Evolutionary conservation across 2,797 vertebrate genomes (phyloP).

Genomic region (Setipinna tenuifilis): DNA sequence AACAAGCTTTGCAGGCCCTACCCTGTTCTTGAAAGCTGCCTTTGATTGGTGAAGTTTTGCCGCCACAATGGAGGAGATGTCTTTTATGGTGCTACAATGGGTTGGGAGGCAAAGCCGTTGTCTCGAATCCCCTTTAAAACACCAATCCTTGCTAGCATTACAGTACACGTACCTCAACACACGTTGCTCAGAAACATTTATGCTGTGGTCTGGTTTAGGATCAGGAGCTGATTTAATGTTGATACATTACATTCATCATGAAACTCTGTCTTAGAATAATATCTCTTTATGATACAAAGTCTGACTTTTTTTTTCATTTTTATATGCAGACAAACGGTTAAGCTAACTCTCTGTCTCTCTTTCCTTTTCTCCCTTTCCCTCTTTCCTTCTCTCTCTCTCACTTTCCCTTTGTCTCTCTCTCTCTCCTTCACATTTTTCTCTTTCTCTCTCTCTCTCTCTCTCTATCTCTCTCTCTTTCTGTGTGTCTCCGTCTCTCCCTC

Average conservation of each 20-base stretch:
- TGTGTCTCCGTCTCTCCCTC: background rate
- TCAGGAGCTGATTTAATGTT: background rate
- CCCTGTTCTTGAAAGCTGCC: constrained; percentile 66
- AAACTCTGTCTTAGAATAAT: background rate
- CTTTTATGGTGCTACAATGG: constrained; percentile 73
- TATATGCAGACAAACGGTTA: background rate
- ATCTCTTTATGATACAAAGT: background rate
- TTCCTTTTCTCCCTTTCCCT: background rate
- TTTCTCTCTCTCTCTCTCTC: background rate
- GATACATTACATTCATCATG: background rate
- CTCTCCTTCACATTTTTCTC: background rate
- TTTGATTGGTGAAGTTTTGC: constrained; percentile 74
- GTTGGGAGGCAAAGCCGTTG: constrained; percentile 74
- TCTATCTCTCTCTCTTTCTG: background rate
- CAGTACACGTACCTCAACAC: background rate
- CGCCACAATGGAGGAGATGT: constrained; percentile 74
- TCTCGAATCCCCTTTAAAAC: constrained; percentile 73
- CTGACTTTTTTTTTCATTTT: background rate
- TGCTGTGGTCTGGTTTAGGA: background rate
- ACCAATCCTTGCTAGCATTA: background rate
- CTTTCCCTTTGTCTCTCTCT: background rate
- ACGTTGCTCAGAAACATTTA: background rate
- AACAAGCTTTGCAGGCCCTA: constrained; percentile 42
- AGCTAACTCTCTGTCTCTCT: background rate
- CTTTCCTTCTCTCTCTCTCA: background rate